Percentiles rank a stretch among this genome's conserved stretches.
Evolutionary conservation across 1,140 invertebrate species (phyloP).

Genomic region (Pachyrhynchus sulphureomaculatus): DNA sequence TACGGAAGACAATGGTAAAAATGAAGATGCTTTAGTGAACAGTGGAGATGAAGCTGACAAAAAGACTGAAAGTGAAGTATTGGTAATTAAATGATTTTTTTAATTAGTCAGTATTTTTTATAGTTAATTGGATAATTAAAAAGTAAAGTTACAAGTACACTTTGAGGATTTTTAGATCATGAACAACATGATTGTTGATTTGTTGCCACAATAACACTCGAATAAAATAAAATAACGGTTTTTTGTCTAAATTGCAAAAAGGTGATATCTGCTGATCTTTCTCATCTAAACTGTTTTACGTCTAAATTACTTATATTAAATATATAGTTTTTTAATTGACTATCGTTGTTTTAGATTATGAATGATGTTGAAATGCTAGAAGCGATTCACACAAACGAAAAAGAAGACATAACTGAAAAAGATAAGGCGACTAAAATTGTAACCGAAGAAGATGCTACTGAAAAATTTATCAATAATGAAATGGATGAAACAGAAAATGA

Average conservation of each 20-base stretch:
- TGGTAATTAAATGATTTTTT: too few relatives aligned
- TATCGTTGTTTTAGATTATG: constrained; percentile 5
- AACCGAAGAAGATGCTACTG: not conserved
- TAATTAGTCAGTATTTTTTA: too few relatives aligned
- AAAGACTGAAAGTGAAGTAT: not conserved
- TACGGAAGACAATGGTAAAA: constrained; percentile 6
- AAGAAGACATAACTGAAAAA: not conserved
- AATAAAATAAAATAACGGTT: too few relatives aligned
- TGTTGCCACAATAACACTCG: too few relatives aligned
- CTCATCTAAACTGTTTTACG: too few relatives aligned
- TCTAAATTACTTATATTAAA: too few relatives aligned
- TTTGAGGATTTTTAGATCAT: too few relatives aligned
- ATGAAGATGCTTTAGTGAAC: not conserved
- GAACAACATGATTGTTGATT: too few relatives aligned
- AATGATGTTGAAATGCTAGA: constrained; percentile 25
- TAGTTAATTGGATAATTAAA: too few relatives aligned
- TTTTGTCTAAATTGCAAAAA: too few relatives aligned
- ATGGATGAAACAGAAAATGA: not conserved
- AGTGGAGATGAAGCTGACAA: constrained; percentile 11
- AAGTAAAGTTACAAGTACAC: too few relatives aligned
- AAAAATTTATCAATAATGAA: not conserved
- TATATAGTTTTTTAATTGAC: not conserved
- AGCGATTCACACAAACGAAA: constrained; percentile 6
- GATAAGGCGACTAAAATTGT: not conserved
- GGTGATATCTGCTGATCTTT: too few relatives aligned